Base-by-base conservation (phyloP, 2,113 vertebrate species). In the Hylia prasina region DNA sequence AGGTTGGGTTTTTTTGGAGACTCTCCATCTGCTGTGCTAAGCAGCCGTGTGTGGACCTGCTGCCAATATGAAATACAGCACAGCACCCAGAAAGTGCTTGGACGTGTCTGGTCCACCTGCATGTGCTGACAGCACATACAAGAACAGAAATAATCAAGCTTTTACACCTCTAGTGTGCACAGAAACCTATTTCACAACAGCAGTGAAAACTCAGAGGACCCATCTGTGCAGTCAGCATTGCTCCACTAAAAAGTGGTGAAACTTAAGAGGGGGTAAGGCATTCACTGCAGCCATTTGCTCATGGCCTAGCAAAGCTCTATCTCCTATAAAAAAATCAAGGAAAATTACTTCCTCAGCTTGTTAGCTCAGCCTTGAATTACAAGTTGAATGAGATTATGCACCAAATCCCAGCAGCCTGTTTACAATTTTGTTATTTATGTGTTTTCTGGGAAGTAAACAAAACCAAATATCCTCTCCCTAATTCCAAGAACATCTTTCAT, bases 11-110 rank as follows among this genome's bases (percentile, higher is more conserved):
- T 54, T 61, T n/a, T 47, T 57, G 33, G 31, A 91, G 44, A 47
- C 3, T 25, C 13, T 17, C 7, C 33, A 68, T 28, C 30, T 5
- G 4, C 65, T 68, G 31, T 42, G 28, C 13, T 31, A 20, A 63
- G 66, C 64, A 89, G 42, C 47, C 2, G 0, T 6, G 23, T 27
- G 57, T 58, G 39, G 72, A 22, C 18, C 40, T 42, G 22, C 39
- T 30, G 20, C 45, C 0, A 0, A 3, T 42, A n/a, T 1, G 42
- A 82, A 87, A 57, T 23, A 57, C 12, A 61, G 8, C 65, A 27
- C 27, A 82, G 53, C n/a, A 86, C 31, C 25, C 54, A 57, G 54
- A 60, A 48, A 48, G 37, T 7, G 6, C n/a, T 60, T 47, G 28
- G 51, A 20, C 15, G 3, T 3, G 0, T 60, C 53, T 51, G 22